phyloP scores from a whole-genome alignment of 2,113 vertebrate genomes.

The Telmatochromis sp. region DNA sequence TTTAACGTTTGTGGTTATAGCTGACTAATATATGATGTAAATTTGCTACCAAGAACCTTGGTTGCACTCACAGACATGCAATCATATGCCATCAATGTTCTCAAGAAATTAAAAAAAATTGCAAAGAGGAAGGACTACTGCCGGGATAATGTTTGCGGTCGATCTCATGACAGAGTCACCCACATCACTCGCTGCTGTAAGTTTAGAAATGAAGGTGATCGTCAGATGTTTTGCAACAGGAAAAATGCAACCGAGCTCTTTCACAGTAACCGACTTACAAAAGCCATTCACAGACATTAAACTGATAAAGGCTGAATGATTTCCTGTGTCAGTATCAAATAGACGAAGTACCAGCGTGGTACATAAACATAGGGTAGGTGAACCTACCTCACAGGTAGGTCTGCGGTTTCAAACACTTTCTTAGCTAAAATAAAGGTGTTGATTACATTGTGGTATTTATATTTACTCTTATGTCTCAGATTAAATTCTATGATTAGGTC shows the following conservation, averaged over 20 bases:
- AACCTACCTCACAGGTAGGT: not conserved
- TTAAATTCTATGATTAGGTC: not conserved
- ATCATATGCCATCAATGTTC: not conserved
- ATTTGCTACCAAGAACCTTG: not conserved
- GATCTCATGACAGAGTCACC: not conserved
- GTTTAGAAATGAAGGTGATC: not conserved
- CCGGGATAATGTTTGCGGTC: not conserved
- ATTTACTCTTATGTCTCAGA: not conserved
- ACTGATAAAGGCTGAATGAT: not conserved
- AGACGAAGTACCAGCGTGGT: not conserved
- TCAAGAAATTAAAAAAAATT: accelerated
- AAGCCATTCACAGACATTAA: not conserved
- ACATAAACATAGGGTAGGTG: too few species aligned
- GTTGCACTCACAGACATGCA: not conserved
- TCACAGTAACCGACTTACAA: not conserved
- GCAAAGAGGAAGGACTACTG: not conserved
- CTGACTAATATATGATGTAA: not conserved
- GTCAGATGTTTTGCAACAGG: not conserved
- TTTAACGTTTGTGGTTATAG: not conserved
- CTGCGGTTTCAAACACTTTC: not conserved
- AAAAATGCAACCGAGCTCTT: not conserved
- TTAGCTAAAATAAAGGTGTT: not conserved
- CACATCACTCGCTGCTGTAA: not conserved
- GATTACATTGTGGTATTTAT: not conserved
- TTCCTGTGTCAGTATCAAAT: not conserved